Evolutionary conservation across 2,113 vertebrate species (phyloP), one percentile per base, ranked within the genome.

Genomic region (Pelvicachromis taeniatus): DNA sequence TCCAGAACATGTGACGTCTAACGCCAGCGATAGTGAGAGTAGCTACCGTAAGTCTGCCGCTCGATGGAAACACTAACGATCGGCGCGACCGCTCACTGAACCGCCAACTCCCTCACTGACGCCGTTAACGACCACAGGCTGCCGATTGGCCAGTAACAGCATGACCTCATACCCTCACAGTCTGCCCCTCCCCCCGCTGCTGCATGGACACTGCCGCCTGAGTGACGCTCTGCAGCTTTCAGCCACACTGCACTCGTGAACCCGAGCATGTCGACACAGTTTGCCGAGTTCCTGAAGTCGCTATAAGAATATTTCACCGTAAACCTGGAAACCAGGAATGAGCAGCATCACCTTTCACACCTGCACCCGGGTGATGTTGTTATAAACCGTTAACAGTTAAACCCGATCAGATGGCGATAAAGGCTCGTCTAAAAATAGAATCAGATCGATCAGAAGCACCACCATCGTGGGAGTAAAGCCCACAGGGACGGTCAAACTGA

Each of bases 11-110:
- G 96, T 98, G 94, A 99, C 99, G 63, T 99, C 98, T 94, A 99
- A 99, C 93, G 98, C 98, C 98, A 99, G 98, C 95, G 98, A 99
- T 96, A 99, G 98, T 93, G 98, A 99, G 95, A 99, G 98, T 96
- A 99, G 98, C 96, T 99, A 97, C 98, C 98, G 98, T 99, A 98
- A 99, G 98, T 99, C 5, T 94, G 58, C 80, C 29, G 90, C 77
- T 82, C 9, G n/a, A 16, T 3, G 11, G 63, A 65, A 42, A 50
- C 56, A 31, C 42, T 82, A 78, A 84, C 68, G 4, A 19, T 16
- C 70, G 5, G 35, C 13, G 68, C 3, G 52, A 53, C 4, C 65
- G 40, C 29, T 11, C 29, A 0, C 61, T 3, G 70, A 45, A 45
- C n/a, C 3, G 63, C 80, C 77, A 81, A 55, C 82, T 3, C 48